phyloP scores from a whole-genome alignment of 2,888 invertebrate genomes.

The Palloptera scutellata region DNA sequence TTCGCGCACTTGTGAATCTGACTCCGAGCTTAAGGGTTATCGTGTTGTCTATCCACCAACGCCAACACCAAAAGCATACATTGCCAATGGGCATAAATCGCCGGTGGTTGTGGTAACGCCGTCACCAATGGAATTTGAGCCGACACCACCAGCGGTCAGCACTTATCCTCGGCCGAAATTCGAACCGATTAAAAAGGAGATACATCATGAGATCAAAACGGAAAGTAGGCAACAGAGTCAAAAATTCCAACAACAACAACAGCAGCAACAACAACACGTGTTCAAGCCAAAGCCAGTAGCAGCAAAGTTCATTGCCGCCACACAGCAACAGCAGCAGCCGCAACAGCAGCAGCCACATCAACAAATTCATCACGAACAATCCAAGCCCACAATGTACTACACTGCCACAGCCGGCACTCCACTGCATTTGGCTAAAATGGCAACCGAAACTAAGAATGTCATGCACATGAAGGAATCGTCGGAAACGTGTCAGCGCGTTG shows the following conservation, averaged over 20 bases:
- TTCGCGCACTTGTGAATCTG: constrained; percentile 69
- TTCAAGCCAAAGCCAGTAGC: constrained; percentile 68
- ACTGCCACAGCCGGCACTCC: constrained; percentile 68
- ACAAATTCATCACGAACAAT: constrained; percentile 43
- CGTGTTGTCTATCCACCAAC: constrained; percentile 70
- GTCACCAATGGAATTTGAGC: constrained; percentile 70
- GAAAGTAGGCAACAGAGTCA: constrained; percentile 43
- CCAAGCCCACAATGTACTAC: constrained; percentile 67
- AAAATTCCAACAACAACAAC: constrained; percentile 46
- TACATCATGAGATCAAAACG: constrained; percentile 53
- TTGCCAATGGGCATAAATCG: constrained; percentile 64
- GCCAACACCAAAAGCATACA: constrained; percentile 65
- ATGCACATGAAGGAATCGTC: constrained; percentile 76
- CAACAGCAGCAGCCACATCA: constrained; percentile 50
- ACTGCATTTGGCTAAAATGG: constrained; percentile 69
- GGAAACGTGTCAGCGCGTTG: constrained; percentile 71
- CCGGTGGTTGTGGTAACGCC: constrained; percentile 64
- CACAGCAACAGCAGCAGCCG: constrained; percentile 55
- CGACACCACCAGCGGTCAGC: constrained; percentile 64
- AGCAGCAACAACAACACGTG: constrained; percentile 58
- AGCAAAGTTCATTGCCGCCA: constrained; percentile 63
- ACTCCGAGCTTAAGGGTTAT: constrained; percentile 67
- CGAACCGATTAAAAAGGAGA: constrained; percentile 67
- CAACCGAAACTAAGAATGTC: constrained; percentile 74
- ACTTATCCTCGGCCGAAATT: constrained; percentile 66